Conservation (phyloP, 2,888 invertebrate species). For the Aleiodes testaceus region DNA sequence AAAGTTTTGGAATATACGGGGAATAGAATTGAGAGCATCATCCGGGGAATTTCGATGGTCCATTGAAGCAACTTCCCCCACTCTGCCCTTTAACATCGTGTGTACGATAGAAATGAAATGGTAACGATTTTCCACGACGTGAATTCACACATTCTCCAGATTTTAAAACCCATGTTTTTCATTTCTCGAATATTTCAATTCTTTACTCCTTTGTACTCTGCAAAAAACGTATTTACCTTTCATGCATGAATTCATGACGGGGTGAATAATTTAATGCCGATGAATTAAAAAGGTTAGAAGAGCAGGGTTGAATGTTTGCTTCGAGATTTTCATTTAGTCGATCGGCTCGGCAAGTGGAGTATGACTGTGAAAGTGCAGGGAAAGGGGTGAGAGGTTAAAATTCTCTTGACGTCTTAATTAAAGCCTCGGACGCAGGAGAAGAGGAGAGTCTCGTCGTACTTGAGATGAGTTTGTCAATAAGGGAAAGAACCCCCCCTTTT, state of each 20-base stretch:
- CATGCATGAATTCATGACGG: conserved; percentile 15
- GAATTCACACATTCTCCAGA: conserved; percentile 24
- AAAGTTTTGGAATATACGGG: conserved; percentile 30
- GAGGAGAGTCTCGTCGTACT: conserved; percentile 39
- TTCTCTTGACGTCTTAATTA: conserved; percentile 50
- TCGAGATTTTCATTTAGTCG: conserved; percentile 52
- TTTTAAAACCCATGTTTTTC: conserved; percentile 5
- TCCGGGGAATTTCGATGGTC: conserved; percentile 26
- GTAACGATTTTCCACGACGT: conserved; percentile 36
- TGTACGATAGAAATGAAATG: conserved; percentile 34
- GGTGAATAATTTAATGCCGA: conserved; percentile 27
- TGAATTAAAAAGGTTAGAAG: conserved; percentile 39
- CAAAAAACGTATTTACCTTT: neutral
- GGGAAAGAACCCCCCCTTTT: conserved; percentile 39
- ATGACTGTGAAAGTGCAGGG: neutral
- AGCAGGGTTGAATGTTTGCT: conserved; percentile 39
- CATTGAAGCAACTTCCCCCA: too few species aligned
- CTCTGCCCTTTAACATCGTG: neutral
- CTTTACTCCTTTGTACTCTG: neutral
- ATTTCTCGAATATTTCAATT: neutral
- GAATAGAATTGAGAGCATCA: conserved; percentile 31
- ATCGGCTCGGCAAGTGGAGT: conserved; percentile 45
- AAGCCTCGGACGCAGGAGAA: conserved; percentile 29
- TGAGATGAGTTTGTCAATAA: conserved; percentile 49
- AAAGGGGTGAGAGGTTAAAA: conserved; percentile 45